Evolutionary conservation across 1,140 invertebrate species (phyloP).

Genomic region (Caenorhabditis latens): DNA sequence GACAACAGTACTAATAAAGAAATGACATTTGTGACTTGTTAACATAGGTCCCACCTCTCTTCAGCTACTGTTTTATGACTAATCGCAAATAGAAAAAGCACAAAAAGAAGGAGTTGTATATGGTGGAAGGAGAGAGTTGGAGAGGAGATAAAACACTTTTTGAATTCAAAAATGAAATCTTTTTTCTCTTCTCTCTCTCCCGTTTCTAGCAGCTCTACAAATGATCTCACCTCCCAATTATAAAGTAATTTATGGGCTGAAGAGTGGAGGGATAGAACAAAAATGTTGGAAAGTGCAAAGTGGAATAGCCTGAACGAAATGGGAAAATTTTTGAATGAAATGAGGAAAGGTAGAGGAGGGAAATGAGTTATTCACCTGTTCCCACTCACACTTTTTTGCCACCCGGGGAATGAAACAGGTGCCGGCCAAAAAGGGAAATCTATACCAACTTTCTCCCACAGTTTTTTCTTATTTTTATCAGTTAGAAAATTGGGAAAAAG

Average conservation of each 20-base stretch:
- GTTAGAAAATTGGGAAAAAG: not conserved
- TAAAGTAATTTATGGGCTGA: not conserved
- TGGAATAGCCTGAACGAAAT: not conserved
- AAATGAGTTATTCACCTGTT: not conserved
- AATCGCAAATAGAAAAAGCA: constrained; percentile 13
- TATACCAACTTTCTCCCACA: constrained; percentile 41
- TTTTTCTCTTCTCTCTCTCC: not conserved
- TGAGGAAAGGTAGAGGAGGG: not conserved
- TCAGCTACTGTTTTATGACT: constrained; percentile 49
- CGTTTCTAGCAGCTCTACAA: not conserved
- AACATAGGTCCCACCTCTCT: constrained; percentile 35
- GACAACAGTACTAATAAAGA: constrained; percentile 18
- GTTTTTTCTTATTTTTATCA: not conserved
- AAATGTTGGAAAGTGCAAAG: constrained; percentile 7
- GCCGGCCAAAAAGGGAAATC: not conserved
- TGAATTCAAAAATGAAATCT: constrained; percentile 1
- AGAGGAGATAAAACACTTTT: not conserved
- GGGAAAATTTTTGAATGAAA: not conserved
- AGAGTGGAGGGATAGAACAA: not conserved
- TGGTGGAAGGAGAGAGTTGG: not conserved
- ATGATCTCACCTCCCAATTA: constrained; percentile 40
- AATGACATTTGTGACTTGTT: constrained; percentile 56
- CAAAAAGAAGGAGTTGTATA: not conserved
- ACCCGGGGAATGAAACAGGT: not conserved
- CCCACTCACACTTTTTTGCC: constrained; percentile 50